Percentiles rank a stretch among this genome's conserved stretches.
Conservation (phyloP, 2,113 vertebrate genomes). For the Haemorhous mexicanus region DNA sequence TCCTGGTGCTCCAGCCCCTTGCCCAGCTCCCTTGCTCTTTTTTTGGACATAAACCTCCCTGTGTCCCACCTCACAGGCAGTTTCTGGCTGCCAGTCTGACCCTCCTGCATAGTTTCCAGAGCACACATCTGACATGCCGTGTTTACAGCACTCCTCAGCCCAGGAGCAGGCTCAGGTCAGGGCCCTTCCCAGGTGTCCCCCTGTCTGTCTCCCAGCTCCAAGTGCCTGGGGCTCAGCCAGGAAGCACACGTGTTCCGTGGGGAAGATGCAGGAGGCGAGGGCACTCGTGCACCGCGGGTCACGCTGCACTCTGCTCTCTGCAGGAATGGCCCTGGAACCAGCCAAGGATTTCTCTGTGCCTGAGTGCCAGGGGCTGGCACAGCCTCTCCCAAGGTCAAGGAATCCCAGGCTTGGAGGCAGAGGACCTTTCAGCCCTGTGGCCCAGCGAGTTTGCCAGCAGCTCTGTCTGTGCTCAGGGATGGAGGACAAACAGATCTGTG, state of each 20-base stretch:
- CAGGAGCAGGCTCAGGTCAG: not conserved
- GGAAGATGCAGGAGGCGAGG: not conserved
- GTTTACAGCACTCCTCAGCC: not conserved
- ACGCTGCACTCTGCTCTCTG: not conserved
- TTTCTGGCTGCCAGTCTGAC: not conserved
- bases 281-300: not conserved
- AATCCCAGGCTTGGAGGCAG: not conserved
- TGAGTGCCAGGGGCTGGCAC: not conserved
- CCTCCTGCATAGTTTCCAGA: not conserved
- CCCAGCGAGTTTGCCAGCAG: not conserved
- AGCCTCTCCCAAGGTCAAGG: not conserved
- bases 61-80: not conserved
- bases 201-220: not conserved
- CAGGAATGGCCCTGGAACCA: not conserved
- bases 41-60: not conserved
- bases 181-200: not conserved
- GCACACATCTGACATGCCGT: not conserved
- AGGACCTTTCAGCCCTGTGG: accelerated
- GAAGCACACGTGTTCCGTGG: accelerated
- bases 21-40: not conserved
- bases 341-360: accelerated
- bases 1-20: not conserved
- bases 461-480: not conserved
- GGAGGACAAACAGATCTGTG: not conserved
- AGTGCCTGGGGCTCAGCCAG: not conserved